Evolutionary conservation across 2,888 invertebrate genomes (phyloP), one percentile per base, ranked within the genome.

Genomic region (Druceiella hillmani): DNA sequence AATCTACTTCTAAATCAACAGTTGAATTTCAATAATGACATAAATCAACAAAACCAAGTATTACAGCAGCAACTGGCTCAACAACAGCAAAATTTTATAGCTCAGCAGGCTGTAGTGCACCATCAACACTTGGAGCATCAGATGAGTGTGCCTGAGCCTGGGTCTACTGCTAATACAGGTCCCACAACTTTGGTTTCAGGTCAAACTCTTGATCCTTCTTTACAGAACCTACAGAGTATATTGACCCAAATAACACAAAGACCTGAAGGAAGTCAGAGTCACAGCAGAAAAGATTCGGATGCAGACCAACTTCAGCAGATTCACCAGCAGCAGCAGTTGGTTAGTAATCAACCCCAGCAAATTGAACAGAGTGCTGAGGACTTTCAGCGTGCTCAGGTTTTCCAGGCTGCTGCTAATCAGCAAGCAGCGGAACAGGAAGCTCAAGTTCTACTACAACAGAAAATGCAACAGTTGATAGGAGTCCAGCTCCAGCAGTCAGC

Each of bases 11-110:
- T 66, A 10, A 64, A 59, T 49, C 67, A 67, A 39, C 66, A 68
- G 41, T 45, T 66, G 2, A 55, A 43, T 33, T 51, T 54, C 7
- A 49, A 61, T 3, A 61, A 60, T n/a, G 66, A 69, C 43, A 61
- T 66, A 44, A 62, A 25, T 53, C 47, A 65, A 59, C 66, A 69
- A 55, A 76, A 61, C 55, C 74, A 69, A 48, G 71, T 63, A 14
- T 56, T 76, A 36, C 76, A 76, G 46, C 76, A 76, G 33, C 63
- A 76, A 30, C 70, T 76, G 24, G 64, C 69, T 20, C 66, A 72
- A 51, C 67, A 66, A 41, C 64, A 74, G 50, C 69, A 71, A 45
- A 64, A 60, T 36, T 63, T 70, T 22, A 64, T 64, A 43, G 60
- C 62, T n/a, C 71, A 70, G 25, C 68, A 69, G 50, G 69, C 69